Percentiles rank a stretch among this genome's conserved stretches.
These are phyloP conservation scores for Platalea minor DNA, from an alignment of 2,797 vertebrate genomes.

Conservation along the genomic window DNA sequence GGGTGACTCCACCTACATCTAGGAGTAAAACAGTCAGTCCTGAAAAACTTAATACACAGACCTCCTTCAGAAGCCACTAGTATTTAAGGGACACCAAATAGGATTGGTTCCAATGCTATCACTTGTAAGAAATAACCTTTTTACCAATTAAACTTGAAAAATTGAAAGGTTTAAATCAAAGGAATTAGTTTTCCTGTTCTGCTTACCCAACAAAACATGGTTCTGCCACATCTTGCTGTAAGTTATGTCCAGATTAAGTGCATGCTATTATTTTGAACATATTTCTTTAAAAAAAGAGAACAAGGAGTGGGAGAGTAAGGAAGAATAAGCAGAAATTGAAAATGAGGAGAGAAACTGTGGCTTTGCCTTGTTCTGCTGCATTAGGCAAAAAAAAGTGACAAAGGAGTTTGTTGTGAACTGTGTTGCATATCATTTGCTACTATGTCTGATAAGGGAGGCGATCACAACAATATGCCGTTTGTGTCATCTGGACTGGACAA, in stretches of 20 bases:
- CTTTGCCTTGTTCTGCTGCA: background rate
- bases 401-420: background rate
- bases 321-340: background rate
- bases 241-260: background rate
- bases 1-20: background rate
- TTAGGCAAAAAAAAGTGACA: background rate
- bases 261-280: background rate
- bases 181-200: background rate
- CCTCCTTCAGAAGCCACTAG: background rate
- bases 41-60: background rate
- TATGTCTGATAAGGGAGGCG: background rate
- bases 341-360: background rate
- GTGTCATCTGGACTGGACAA: background rate
- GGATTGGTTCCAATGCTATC: background rate
- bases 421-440: background rate
- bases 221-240: background rate
- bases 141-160: background rate
- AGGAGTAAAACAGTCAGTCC: background rate
- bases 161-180: background rate
- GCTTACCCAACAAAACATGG: background rate
- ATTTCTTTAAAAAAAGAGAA: background rate
- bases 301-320: background rate
- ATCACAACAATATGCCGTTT: background rate
- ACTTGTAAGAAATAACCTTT: background rate
- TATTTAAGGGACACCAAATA: background rate